Conservation (phyloP, 2,888 invertebrate genomes). For the Pristionchus fissidentatus region DNA sequence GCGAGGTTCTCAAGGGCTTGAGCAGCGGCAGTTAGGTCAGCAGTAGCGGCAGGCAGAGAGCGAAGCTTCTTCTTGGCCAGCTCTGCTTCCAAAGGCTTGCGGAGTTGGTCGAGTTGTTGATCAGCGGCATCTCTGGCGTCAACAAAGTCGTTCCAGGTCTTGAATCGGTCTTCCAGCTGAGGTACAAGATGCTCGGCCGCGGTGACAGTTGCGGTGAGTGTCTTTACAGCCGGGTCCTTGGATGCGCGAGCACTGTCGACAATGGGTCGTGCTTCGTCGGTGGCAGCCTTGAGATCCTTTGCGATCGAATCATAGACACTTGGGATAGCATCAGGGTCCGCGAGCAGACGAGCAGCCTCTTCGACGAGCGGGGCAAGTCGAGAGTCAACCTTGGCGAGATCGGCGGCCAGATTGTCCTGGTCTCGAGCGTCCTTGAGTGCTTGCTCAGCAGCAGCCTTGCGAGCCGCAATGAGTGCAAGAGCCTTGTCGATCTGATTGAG, state of each 20-base stretch:
- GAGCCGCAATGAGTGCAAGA: constrained; percentile 5
- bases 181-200: constrained; percentile 48
- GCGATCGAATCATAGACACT: constrained; percentile 56
- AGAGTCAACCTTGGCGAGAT: constrained; percentile 44
- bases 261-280: constrained; percentile 51
- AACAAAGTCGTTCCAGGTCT: constrained; percentile 61
- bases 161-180: constrained; percentile 58
- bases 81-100: constrained; percentile 50
- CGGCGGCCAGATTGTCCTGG: constrained; percentile 40
- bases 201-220: constrained; percentile 31
- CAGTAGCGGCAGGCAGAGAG: constrained; percentile 11
- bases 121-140: constrained; percentile 60
- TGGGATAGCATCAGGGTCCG: constrained; percentile 60
- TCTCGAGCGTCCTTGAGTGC: constrained; percentile 56
- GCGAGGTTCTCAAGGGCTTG: constrained; percentile 49
- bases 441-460: constrained; percentile 50
- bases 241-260: constrained; percentile 33
- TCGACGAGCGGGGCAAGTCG: constrained; percentile 57
- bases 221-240: constrained; percentile 37
- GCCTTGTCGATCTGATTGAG: constrained; percentile 45
- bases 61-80: constrained; percentile 25
- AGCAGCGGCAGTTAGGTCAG: constrained; percentile 16
- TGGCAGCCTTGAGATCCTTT: constrained; percentile 53
- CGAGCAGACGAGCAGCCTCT: constrained; percentile 55
- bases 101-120: constrained; percentile 57